Evolutionary conservation across 2,113 vertebrate species (phyloP).

Genomic region (Solenodon paradoxus): DNA sequence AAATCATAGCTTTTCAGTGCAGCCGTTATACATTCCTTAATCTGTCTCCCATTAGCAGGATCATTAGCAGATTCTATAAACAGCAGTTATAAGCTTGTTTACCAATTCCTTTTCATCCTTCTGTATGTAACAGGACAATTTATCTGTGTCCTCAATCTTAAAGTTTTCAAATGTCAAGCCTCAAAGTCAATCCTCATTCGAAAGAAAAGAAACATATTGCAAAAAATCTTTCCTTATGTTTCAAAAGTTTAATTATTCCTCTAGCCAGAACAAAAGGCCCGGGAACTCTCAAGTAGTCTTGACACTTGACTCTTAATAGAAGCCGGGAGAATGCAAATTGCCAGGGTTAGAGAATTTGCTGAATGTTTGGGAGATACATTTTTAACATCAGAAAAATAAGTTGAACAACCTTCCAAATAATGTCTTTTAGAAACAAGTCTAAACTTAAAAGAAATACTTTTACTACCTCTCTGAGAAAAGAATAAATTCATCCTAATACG

Average conservation of each 20-base stretch:
- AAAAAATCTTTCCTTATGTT: constrained; percentile 55
- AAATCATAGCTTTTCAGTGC: not conserved
- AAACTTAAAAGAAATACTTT: constrained; percentile 15
- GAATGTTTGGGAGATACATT: constrained; percentile 70
- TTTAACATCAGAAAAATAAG: constrained; percentile 71
- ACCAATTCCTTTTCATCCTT: constrained; percentile 36
- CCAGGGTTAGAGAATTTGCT: constrained; percentile 54
- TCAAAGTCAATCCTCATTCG: constrained; percentile 61
- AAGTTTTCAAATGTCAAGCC: constrained; percentile 60
- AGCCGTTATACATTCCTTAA: constrained; percentile 46
- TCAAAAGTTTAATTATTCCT: constrained; percentile 39
- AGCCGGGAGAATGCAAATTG: constrained; percentile 64
- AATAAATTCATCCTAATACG: not conserved
- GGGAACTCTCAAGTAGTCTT: constrained; percentile 55
- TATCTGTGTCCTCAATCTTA: constrained; percentile 40
- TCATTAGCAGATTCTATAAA: constrained; percentile 79
- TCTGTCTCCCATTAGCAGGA: constrained; percentile 60
- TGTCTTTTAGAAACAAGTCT: constrained; percentile 55
- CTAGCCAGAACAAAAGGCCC: constrained; percentile 65
- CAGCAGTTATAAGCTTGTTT: constrained; percentile 66
- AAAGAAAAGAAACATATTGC: constrained; percentile 55
- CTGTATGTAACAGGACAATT: constrained; percentile 33
- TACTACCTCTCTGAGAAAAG: constrained; percentile 4
- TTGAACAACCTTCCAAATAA: constrained; percentile 64
- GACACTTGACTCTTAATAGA: constrained; percentile 57